Evolutionary conservation across 2,113 vertebrate genomes (phyloP), one percentile per base, ranked within the genome.

Genomic region (Eulacestoma nigropectus): DNA sequence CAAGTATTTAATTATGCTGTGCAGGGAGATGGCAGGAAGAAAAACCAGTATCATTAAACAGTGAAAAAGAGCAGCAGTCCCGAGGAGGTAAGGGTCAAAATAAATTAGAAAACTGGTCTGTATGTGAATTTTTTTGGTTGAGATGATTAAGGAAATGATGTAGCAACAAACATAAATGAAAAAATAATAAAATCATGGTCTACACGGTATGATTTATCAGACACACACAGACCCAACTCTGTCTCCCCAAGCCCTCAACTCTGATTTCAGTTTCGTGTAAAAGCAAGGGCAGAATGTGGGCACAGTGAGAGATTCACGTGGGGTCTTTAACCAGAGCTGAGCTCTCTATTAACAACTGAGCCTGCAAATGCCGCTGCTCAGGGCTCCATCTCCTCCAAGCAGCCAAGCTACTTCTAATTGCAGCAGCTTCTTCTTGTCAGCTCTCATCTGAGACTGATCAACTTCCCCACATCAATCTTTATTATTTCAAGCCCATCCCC

Each of bases 71-170:
- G 68, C 83, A 84, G 94, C 73, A 94, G 93, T 8, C 41, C 25
- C 0, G 20, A 78, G 49, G 44, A 87, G 80, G 35, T 33, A 70
- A 67, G 72, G 92, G 76, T 72, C 88, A 92, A 89, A 72, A 90
- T 42, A 78, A 72, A 95, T 94, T 57, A 93, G 62, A 62, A 55
- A 72, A 70, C 69, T 39, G 46, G 35, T 65, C 88, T 90, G 50
- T 11, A 84, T 80, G 47, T 52, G 42, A 95, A 44, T 69, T 72
- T 78, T 90, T 89, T 87, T 78, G 11, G 83, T 69, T 72, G 76
- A 78, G 64, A 92, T 94, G 93, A 94, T 95, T 46, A 87, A 92
- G 90, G 96, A 91, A 96, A 93, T 88, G 26, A 93, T 88, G 77
- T 46, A 85, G 88, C 73, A 78, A 89, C 56, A 44, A 70, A 80